Evolutionary conservation across 1,140 invertebrate species (phyloP).

Genomic region (Linepithema humile): DNA sequence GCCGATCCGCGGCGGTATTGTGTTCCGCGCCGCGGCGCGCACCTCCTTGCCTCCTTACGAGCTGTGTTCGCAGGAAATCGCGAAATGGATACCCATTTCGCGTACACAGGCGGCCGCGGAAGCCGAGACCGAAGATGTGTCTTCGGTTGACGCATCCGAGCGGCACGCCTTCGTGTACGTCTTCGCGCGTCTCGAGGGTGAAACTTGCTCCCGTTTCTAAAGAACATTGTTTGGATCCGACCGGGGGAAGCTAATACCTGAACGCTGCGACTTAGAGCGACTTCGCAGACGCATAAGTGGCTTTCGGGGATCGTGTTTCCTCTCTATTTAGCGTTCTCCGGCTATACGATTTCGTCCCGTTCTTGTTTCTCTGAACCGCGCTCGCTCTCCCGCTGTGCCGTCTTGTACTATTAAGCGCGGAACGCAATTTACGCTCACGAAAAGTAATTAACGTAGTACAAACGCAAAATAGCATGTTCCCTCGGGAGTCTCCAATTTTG

Average conservation of each 20-base stretch:
- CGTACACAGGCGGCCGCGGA: constrained; percentile 61
- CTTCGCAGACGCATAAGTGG: constrained; percentile 41
- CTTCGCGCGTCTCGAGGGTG: constrained; percentile 16
- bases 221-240: constrained; percentile 7
- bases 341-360: constrained; percentile 38
- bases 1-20: constrained; percentile 61
- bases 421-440: constrained; percentile 1
- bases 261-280: constrained; percentile 38
- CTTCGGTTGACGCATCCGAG: constrained; percentile 19
- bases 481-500: background rate
- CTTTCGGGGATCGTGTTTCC: constrained; percentile 38
- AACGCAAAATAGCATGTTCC: background rate
- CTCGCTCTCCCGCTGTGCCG: constrained; percentile 18
- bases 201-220: constrained; percentile 38
- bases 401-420: background rate
- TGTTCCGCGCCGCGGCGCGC: constrained; percentile 17
- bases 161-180: background rate
- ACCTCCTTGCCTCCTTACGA: constrained; percentile 31
- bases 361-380: constrained; percentile 18
- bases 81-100: constrained; percentile 72
- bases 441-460: constrained; percentile 6
- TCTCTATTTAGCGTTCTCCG: constrained; percentile 36
- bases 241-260: constrained; percentile 9
- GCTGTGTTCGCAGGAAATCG: constrained; percentile 74
- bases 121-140: constrained; percentile 61